Base-by-base conservation (phyloP, 2,797 vertebrate genomes). In the Gadopsis bispinosus region DNA sequence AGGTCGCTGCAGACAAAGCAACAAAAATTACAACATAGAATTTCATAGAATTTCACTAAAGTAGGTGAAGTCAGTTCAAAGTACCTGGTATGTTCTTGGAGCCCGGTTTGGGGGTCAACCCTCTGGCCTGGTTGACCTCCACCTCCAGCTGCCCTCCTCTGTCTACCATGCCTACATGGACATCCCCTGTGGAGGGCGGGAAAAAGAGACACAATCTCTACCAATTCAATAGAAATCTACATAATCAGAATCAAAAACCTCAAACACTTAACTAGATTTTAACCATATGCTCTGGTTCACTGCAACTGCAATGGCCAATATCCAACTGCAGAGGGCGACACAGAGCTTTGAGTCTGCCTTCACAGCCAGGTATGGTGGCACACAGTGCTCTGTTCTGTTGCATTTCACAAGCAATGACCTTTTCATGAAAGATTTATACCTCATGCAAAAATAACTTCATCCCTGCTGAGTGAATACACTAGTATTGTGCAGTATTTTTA, bases 81-180 rank as follows among this genome's bases (percentile, higher is more conserved):
- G 54, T 94, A 99, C 98, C 97, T 91, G 97, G 97, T 90, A 97
- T 93, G 90, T 96, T 96, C 93, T 97, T 99, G 92, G 97, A 97
- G 82, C 97, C 97, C 47, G 97, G 92, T 92, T 99, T 99, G 0
- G 97, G 96, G 80, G 93, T 98, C 73, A 99, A 93, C 3, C 97
- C 94, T 90, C 98, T 95, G 43, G 98, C 98, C 92, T 98, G 97
- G 83, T 97, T 99, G 90, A 99, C 96, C 83, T 98, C 97, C 82
- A 99, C 98, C 89, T 99, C 97, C 79, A 99, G 95, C 90, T 99
- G 98, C 54, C 98, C 97, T 3, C 96, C 97, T 81, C 97, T 92
- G 86, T 99, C 98, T 19, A 97, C 85, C 94, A 99, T 95, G 33
- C 96, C 94, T 0, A 99, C 88, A 61, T 98, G 95, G 73, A 99